Percentiles rank a stretch among this genome's conserved stretches.
Evolutionary conservation across 2,888 invertebrate species (phyloP).

Genomic region (Leucoptera coffeella): DNA sequence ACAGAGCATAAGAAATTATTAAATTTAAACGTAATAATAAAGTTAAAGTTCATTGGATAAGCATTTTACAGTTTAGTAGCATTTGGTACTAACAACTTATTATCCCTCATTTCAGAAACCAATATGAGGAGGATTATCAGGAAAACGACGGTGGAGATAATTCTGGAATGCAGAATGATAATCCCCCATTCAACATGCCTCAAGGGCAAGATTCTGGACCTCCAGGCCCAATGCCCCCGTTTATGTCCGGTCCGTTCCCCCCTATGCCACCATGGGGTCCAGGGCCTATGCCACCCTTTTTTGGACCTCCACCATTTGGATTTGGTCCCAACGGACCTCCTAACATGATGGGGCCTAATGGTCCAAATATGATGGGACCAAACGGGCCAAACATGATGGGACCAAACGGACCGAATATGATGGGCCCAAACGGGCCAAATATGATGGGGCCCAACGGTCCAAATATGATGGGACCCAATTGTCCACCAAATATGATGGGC

Average conservation of each 20-base stretch:
- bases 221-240: slow-evolving; percentile 14
- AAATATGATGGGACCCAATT: slow-evolving; percentile 15
- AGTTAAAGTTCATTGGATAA: no score
- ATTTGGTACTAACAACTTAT: no score
- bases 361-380: slow-evolving; percentile 13
- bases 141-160: no score
- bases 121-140: no score
- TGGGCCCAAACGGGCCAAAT: background rate
- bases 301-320: slow-evolving; percentile 23
- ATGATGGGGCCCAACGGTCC: slow-evolving; percentile 18
- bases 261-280: slow-evolving; percentile 37
- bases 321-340: slow-evolving; percentile 30
- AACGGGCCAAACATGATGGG: slow-evolving; percentile 21
- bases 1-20: no score
- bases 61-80: no score
- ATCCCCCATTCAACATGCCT: background rate
- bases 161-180: no score
- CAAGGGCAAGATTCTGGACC: slow-evolving; percentile 3
- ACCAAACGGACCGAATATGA: slow-evolving; percentile 10
- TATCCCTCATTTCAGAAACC: no score
- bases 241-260: slow-evolving; percentile 24
- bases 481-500: slow-evolving; percentile 12
- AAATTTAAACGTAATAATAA: no score
- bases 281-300: slow-evolving; percentile 21
- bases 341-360: slow-evolving; percentile 2